Evolutionary conservation across 1,140 invertebrate genomes (phyloP).

Genomic region (Anastrepha ludens): DNA sequence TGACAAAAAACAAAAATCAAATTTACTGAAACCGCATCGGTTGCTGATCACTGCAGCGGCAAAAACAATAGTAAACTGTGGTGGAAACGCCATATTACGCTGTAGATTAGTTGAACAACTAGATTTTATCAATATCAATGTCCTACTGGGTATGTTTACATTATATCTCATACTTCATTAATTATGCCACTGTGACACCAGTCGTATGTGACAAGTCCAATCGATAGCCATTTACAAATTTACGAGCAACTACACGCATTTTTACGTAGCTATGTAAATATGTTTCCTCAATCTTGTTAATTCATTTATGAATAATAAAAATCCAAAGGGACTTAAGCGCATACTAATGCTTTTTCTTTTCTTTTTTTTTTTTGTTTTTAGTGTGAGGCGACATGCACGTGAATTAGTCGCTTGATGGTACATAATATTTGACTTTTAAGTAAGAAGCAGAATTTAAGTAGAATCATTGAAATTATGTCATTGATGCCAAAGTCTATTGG

Average conservation of each 20-base stretch:
- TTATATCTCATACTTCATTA: background rate
- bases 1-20: no score
- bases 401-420: conserved; percentile 13
- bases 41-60: no score
- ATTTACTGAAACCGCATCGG: no score
- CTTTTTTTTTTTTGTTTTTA: background rate
- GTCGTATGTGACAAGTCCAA: background rate
- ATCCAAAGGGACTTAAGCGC: background rate
- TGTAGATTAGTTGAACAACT: background rate
- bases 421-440: background rate
- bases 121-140: no score
- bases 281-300: background rate
- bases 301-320: conserved; percentile 32
- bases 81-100: no score
- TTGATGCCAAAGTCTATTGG: background rate
- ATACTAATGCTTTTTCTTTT: background rate
- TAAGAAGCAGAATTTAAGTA: background rate
- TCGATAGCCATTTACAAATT: no score
- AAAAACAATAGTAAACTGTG: no score
- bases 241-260: no score
- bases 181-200: conserved; percentile 3
- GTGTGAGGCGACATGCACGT: background rate
- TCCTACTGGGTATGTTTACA: no score
- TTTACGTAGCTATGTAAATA: no score
- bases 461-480: background rate